Conservation (phyloP, 2,888 invertebrate genomes). For the Drosophila lacicola region DNA sequence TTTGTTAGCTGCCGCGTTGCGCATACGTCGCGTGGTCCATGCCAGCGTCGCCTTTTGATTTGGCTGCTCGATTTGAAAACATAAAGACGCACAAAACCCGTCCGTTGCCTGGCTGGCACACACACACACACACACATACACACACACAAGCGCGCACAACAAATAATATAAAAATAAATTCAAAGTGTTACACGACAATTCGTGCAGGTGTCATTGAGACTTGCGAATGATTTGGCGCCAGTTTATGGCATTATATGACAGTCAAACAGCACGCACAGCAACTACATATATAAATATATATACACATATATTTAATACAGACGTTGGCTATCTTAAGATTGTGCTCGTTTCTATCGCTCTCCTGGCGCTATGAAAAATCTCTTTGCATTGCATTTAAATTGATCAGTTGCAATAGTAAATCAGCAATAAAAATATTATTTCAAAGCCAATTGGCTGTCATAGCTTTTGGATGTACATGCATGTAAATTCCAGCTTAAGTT, state of each 20-base stretch:
- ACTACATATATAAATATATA: slow-evolving; percentile 14
- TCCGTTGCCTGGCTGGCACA: slow-evolving; percentile 28
- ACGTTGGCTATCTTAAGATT: slow-evolving; percentile 9
- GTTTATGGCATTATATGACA: slow-evolving; percentile 72
- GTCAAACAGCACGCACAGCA: slow-evolving; percentile 39
- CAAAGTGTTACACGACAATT: slow-evolving; percentile 80
- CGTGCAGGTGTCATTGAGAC: slow-evolving; percentile 79
- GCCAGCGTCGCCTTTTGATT: slow-evolving; percentile 54
- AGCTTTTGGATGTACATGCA: no score
- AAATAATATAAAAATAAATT: slow-evolving; percentile 51
- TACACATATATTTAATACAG: no score
- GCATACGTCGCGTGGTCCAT: slow-evolving; percentile 76
- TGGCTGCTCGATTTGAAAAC: slow-evolving; percentile 52
- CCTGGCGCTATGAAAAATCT: slow-evolving; percentile 1
- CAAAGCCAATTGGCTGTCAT: no score
- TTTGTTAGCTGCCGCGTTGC: slow-evolving; percentile 57
- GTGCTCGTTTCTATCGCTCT: slow-evolving; percentile 1
- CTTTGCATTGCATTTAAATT: neutral
- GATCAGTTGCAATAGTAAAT: slow-evolving; percentile 2
- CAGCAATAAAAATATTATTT: neutral
- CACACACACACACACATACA: slow-evolving; percentile 24
- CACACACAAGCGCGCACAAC: neutral
- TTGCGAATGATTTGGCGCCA: slow-evolving; percentile 80
- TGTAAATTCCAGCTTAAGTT: no score
- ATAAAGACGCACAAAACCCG: slow-evolving; percentile 61